A percentile compares a stretch with the other conserved stretches of the same genome.
Conservation (phyloP, 2,797 vertebrate genomes). For the Gambusia yucatana region DNA sequence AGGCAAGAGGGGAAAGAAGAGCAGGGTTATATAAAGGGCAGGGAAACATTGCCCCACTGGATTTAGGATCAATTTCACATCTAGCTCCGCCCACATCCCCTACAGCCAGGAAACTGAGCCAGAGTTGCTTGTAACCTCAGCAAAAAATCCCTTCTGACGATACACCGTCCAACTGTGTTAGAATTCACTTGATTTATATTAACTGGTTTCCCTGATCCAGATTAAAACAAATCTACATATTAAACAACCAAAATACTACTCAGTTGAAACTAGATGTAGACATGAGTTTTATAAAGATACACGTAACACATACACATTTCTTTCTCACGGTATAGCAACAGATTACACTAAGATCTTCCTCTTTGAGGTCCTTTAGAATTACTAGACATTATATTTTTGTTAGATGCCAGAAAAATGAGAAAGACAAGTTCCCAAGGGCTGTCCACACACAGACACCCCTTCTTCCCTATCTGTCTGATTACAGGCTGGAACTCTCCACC, state of each 20-base stretch:
- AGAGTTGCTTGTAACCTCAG: conserved; percentile 5
- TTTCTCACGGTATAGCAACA: background rate
- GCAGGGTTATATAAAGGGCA: conserved; percentile 65
- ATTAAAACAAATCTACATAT: background rate
- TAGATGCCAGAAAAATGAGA: background rate
- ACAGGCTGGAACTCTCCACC: too few relatives aligned
- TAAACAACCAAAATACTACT: background rate
- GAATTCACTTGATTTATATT: background rate
- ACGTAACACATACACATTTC: background rate
- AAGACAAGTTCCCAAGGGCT: background rate
- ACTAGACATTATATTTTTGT: background rate
- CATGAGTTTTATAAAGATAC: background rate
- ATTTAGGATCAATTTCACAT: conserved; percentile 29
- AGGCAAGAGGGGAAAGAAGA: conserved; percentile 52
- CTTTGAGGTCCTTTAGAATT: background rate
- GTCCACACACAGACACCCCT: background rate
- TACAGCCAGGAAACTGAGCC: conserved; percentile 49
- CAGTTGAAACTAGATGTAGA: background rate
- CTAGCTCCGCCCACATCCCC: conserved; percentile 58
- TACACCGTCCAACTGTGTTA: conserved; percentile 2
- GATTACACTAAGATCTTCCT: background rate
- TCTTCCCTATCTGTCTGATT: too few relatives aligned
- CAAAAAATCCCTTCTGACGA: conserved; percentile 24
- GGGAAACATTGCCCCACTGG: conserved; percentile 41
- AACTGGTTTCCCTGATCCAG: background rate